phyloP scores from a whole-genome alignment of 2,888 invertebrate genomes.

The Heliconius ethilla region DNA sequence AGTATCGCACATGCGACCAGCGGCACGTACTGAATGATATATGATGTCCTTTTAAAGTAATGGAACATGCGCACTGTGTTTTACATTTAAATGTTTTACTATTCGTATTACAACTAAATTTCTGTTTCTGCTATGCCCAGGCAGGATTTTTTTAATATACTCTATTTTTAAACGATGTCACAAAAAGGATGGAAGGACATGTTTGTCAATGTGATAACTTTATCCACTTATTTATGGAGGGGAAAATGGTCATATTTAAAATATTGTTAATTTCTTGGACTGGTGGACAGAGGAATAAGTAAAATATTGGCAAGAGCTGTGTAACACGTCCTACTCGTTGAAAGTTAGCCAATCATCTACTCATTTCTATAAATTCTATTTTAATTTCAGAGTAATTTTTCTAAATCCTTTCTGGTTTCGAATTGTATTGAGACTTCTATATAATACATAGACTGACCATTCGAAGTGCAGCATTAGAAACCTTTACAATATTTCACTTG shows the following conservation, averaged over 20 bases:
- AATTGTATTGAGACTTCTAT: background rate
- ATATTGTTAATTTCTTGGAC: too few species aligned
- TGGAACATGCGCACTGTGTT: slow-evolving; percentile 13
- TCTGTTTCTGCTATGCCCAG: background rate
- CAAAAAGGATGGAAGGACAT: background rate
- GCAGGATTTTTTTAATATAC: background rate
- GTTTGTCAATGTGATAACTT: too few species aligned
- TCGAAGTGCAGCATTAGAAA: slow-evolving; percentile 2
- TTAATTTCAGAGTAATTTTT: background rate
- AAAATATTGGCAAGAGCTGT: too few species aligned
- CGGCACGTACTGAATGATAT: slow-evolving; percentile 19
- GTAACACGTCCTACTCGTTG: too few species aligned
- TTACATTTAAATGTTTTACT: slow-evolving; percentile 14
- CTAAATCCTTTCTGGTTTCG: background rate
- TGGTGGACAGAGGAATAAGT: too few species aligned
- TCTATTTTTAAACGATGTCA: too few species aligned
- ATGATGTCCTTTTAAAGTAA: slow-evolving; percentile 27
- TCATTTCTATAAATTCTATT: too few species aligned
- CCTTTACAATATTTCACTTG: background rate
- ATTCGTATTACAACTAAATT: slow-evolving; percentile 7
- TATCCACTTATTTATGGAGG: background rate
- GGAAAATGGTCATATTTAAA: too few species aligned
- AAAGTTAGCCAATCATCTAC: too few species aligned
- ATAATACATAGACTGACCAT: slow-evolving; percentile 9
- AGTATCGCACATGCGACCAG: slow-evolving; percentile 21